A percentile compares a stretch with the other conserved stretches of the same genome.
These are phyloP conservation scores for Manacus vitellinus DNA, from an alignment of 2,113 vertebrate species.

Conservation along the genomic window DNA sequence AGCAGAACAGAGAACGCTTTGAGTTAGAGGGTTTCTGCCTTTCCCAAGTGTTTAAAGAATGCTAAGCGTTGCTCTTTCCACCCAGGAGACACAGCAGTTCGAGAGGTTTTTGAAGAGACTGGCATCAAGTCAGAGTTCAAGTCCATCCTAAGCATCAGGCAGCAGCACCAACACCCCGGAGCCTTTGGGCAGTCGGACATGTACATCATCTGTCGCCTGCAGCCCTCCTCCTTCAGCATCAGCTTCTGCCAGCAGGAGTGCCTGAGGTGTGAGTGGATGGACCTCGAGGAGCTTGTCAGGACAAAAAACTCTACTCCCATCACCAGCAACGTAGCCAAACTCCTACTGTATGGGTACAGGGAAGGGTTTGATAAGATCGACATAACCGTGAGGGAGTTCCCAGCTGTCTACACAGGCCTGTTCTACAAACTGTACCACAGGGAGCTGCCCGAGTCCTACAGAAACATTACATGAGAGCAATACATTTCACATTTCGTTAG, in stretches of 20 bases:
- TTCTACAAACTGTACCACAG: constrained; percentile 91
- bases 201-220: constrained; percentile 90
- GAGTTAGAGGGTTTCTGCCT: background rate
- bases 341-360: constrained; percentile 83
- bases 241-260: constrained; percentile 89
- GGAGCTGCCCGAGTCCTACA: constrained; percentile 75
- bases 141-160: constrained; percentile 89
- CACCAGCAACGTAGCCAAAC: constrained; percentile 82
- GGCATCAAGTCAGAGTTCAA: constrained; percentile 89
- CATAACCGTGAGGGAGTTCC: constrained; percentile 82
- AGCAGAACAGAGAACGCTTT: background rate
- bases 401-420: constrained; percentile 82
- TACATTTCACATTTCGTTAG: constrained; percentile 43
- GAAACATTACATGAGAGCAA: background rate
- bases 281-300: constrained; percentile 77
- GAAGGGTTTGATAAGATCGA: constrained; percentile 87
- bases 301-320: constrained; percentile 79
- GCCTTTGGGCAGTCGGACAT: constrained; percentile 93
- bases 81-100: constrained; percentile 86
- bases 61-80: background rate
- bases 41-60: background rate
- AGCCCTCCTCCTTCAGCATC: constrained; percentile 84
- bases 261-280: constrained; percentile 89
- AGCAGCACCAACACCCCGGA: constrained; percentile 88
- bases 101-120: constrained; percentile 95